phyloP scores from a whole-genome alignment of 2,797 vertebrate species.

The Halcyon badia region DNA sequence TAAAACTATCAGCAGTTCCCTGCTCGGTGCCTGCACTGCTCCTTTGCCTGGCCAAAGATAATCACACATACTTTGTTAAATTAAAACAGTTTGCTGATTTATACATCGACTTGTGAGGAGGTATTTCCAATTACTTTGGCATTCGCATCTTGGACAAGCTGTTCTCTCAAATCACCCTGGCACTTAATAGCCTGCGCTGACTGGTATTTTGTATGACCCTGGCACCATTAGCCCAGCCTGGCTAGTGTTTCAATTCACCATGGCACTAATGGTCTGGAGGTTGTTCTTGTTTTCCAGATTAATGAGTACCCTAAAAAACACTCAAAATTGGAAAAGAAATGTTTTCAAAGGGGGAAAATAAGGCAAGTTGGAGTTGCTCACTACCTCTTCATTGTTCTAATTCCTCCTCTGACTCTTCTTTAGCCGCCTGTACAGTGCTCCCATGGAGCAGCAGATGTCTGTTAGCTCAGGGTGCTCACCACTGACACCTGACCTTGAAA shows the following conservation, averaged over 20 bases:
- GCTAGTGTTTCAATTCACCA: slow-evolving; percentile 73
- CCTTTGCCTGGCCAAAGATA: slow-evolving; percentile 35
- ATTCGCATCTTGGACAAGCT: slow-evolving; percentile 80
- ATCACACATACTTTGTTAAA: slow-evolving; percentile 69
- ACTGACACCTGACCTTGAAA: not conserved
- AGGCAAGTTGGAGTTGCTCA: not conserved
- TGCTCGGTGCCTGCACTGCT: not conserved
- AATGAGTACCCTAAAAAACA: slow-evolving; percentile 80
- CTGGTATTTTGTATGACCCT: slow-evolving; percentile 80
- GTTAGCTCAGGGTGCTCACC: not conserved
- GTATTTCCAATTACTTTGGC: slow-evolving; percentile 83
- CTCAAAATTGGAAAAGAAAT: slow-evolving; percentile 74
- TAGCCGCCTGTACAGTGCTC: not conserved
- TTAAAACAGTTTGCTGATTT: slow-evolving; percentile 78
- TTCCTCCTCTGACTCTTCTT: not conserved
- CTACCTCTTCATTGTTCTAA: not conserved
- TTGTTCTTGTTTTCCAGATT: slow-evolving; percentile 79
- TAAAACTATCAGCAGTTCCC: slow-evolving; percentile 39
- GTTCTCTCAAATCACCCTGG: slow-evolving; percentile 83
- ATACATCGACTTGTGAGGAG: slow-evolving; percentile 68
- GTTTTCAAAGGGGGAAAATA: slow-evolving; percentile 68
- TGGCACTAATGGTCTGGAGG: slow-evolving; percentile 83
- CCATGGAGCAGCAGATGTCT: accelerated
- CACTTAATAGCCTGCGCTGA: slow-evolving; percentile 71
- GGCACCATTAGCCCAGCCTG: slow-evolving; percentile 79